phyloP scores from a whole-genome alignment of 2,113 vertebrate genomes.

The Uria lomvia region DNA sequence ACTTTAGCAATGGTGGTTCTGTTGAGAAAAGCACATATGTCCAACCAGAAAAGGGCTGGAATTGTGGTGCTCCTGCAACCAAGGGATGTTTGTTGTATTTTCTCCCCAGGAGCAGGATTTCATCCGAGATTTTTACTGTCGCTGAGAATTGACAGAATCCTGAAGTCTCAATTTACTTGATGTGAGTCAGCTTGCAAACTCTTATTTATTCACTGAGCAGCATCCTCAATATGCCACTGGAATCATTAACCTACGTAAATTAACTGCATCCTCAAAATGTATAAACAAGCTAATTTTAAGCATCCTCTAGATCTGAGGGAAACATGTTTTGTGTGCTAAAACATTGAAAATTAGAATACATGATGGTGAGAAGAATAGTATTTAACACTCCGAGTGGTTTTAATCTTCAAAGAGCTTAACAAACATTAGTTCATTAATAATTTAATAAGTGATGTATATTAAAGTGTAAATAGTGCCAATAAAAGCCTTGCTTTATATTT shows the following conservation, averaged over 20 bases:
- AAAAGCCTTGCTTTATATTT: neutral
- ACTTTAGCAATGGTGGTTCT: neutral
- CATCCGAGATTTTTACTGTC: neutral
- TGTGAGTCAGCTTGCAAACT: neutral
- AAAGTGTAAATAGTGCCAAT: neutral
- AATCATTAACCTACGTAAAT: slow-evolving; percentile 26
- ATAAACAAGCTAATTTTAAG: slow-evolving; percentile 52
- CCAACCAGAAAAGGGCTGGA: neutral
- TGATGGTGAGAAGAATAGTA: neutral
- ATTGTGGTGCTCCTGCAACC: accelerated
- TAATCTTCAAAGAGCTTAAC: slow-evolving; percentile 15
- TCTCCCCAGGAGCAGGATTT: neutral
- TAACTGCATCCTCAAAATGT: slow-evolving; percentile 28
- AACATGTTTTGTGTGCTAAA: slow-evolving; percentile 1
- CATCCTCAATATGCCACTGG: neutral
- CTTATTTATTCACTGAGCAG: neutral
- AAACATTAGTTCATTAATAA: slow-evolving; percentile 27
- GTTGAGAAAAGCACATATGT: accelerated
- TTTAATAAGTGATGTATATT: slow-evolving; percentile 6
- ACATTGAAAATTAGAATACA: neutral
- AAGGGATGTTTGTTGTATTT: neutral
- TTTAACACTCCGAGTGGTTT: slow-evolving; percentile 8
- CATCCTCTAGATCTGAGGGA: neutral
- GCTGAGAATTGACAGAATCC: neutral
- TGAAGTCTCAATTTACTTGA: neutral